Evolutionary conservation across 2,888 invertebrate genomes (phyloP).

Genomic region (Girardia tigrina): DNA sequence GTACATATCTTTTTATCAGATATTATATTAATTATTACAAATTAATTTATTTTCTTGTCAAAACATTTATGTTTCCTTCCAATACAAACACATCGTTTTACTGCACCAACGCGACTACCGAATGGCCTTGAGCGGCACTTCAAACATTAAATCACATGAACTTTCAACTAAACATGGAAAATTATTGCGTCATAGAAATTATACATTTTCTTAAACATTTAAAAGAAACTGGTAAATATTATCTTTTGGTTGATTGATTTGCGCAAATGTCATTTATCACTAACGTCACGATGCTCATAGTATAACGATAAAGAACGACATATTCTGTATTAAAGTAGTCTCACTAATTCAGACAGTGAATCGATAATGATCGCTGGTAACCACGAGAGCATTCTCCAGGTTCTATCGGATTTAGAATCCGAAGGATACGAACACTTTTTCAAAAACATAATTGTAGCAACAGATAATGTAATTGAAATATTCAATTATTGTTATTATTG

Average conservation of each 20-base stretch:
- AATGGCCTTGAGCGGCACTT: no score
- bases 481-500: neutral
- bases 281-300: no score
- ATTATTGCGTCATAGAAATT: neutral
- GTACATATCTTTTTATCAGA: no score
- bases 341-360: neutral
- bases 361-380: neutral
- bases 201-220: slow-evolving; percentile 11
- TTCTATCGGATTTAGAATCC: neutral
- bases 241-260: neutral
- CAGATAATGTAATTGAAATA: slow-evolving; percentile 2
- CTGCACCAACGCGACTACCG: no score
- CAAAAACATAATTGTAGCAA: neutral
- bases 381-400: neutral
- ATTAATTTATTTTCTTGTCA: no score
- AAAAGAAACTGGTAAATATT: neutral
- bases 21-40: no score
- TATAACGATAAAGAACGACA: no score
- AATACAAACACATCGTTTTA: no score
- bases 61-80: no score
- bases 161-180: neutral
- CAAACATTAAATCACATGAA: no score
- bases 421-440: slow-evolving; percentile 1
- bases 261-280: neutral
- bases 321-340: no score